Evolutionary conservation across 2,888 invertebrate genomes (phyloP), one percentile per base, ranked within the genome.

Genomic region (Baccha elongata): DNA sequence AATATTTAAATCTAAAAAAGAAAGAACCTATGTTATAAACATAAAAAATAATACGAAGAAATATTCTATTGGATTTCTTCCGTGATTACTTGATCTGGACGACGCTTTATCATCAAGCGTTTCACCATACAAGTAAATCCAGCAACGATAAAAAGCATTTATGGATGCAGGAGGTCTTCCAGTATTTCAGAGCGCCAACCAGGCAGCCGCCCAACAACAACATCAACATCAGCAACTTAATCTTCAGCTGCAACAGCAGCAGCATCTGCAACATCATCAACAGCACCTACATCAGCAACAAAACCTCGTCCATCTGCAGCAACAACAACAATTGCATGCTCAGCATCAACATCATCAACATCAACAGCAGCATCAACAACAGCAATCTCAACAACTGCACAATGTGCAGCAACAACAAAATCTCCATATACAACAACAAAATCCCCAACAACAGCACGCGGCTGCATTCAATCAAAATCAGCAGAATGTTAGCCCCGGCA

Each of bases 261-360:
- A 92, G 87, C 92, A 92, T 87, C 92, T 92, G 86, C 93, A 93
- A 90, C 92, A 90, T 89, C 93, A 93, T 88, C 86, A 86, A 19
- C 87, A 94, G 92, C 91, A 87, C 26, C 87, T 87, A 5, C 87
- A 87, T 1, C 91, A 87, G 3, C 87, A 87, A 8, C 88, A 85
- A 90, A 90, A 44, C 32, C 75, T 81, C 17, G 84, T 85, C 10
- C 84, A 85, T 44, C 23, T 76, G 19, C 84, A 87, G 15, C 87
- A 87, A 11, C 87, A 87, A 17, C 86, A 86, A 48, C 81, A 84
- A 29, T 32, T 85, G 17, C 85, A 85, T 68, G 73, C 84, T 15
- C 85, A 85, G 46, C 85, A 84, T 53, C 86, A 85, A 44, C 87
- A 87, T 53, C 86, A 87, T 48, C 88, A 88, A 8, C 85, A 87